Conservation (phyloP, 2,797 vertebrate genomes). For the Karalla daura region DNA sequence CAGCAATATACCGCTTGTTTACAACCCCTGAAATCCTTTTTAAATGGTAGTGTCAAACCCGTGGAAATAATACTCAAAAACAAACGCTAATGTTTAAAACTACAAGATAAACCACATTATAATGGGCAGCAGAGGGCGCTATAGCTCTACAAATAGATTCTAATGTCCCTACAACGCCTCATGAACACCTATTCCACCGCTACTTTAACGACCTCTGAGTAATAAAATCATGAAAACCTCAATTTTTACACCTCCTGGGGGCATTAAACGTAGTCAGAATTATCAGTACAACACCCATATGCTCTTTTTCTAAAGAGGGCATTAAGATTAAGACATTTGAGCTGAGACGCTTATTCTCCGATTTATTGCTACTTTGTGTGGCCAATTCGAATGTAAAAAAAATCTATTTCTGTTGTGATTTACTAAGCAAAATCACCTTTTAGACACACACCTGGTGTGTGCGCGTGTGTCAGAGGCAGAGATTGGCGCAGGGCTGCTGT, state of each 20-base stretch:
- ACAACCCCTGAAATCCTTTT: not conserved
- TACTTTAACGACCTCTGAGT: no score
- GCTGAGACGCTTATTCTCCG: not conserved
- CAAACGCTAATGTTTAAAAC: no score
- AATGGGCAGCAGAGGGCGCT: slow-evolving; percentile 70
- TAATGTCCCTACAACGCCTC: not conserved
- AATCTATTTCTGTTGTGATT: not conserved
- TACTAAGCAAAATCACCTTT: not conserved
- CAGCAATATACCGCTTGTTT: not conserved
- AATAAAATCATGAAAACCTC: not conserved
- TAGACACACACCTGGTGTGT: not conserved
- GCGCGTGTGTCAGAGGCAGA: not conserved
- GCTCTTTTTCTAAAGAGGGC: no score
- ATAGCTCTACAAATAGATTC: slow-evolving; percentile 36
- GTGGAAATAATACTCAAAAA: no score
- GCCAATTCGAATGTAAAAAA: not conserved
- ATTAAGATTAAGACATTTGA: not conserved
- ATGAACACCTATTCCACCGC: not conserved
- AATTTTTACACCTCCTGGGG: not conserved
- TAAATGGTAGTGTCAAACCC: not conserved
- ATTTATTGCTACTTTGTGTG: not conserved
- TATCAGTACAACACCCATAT: not conserved
- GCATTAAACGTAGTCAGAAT: not conserved
- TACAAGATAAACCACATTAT: not conserved
- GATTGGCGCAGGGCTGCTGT: slow-evolving; percentile 24